Evolutionary conservation across 2,113 vertebrate species (phyloP), one percentile per base, ranked within the genome.

Genomic region (Sardina pilchardus): DNA sequence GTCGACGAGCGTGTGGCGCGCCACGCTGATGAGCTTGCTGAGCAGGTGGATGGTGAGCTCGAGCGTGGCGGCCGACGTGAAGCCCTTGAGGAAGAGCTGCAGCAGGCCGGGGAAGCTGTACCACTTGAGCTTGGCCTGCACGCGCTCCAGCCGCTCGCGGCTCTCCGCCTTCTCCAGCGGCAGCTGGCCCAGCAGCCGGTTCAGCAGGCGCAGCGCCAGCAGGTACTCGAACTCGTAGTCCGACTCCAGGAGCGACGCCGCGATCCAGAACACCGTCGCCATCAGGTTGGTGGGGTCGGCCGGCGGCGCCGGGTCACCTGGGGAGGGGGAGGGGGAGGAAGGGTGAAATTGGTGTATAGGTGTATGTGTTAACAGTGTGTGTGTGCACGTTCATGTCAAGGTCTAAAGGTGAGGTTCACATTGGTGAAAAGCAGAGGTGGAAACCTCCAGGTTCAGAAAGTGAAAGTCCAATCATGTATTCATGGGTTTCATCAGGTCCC

Each of bases 201-300:
- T 99, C 42, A 99, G 96, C 0, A 99, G 94, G 88, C 96, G 96
- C 90, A 99, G 97, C 4, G 98, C 98, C 91, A 99, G 92, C 92
- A 99, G 96, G 88, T 99, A 99, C 93, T 99, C 98, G 47, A 99
- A 99, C 88, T 99, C 98, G 0, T 99, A 99, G 94, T 99, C 98
- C 0, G 98, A 99, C 93, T 99, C 98, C 0, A 99, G 92, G 84
- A 99, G 93, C 0, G 98, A 99, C 0, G 97, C 91, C 10, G 97
- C 98, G 81, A 99, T 99, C 98, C 98, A 99, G 92, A 99, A 99
- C 81, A 99, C 96, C 6, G 97, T 99, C 88, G 98, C 98, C 97
- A 99, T 96, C 94, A 99, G 93, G 90, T 97, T 98, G 47, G 96
- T 90, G 26, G 98, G 98, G 93, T 99, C 98, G 90, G 96, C 96